phyloP scores from a whole-genome alignment of 2,113 vertebrate genomes.

The Amphiprion percula region DNA sequence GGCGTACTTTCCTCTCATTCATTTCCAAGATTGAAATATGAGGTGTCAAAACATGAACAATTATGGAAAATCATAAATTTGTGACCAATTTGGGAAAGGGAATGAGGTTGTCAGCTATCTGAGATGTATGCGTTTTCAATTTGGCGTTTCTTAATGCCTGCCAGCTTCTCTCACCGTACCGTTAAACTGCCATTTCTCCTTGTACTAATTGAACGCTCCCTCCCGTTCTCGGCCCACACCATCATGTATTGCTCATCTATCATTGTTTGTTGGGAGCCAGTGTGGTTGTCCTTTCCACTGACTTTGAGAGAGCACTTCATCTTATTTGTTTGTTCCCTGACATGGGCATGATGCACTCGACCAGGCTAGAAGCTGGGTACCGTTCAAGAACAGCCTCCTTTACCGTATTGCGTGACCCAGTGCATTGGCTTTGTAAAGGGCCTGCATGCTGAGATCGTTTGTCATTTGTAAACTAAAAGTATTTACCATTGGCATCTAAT shows the following conservation, averaged over 20 bases:
- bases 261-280: slow-evolving; percentile 77
- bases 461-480: slow-evolving; percentile 73
- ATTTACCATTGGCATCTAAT: slow-evolving; percentile 74
- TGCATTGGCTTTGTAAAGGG: slow-evolving; percentile 50
- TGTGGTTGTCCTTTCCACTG: slow-evolving; percentile 79
- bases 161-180: slow-evolving; percentile 61
- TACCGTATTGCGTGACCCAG: slow-evolving; percentile 60
- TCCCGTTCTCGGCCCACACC: slow-evolving; percentile 61
- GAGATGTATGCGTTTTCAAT: slow-evolving; percentile 82
- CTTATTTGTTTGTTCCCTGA: slow-evolving; percentile 86
- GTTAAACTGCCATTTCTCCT: slow-evolving; percentile 82
- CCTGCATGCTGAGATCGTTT: slow-evolving; percentile 55
- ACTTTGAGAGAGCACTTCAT: slow-evolving; percentile 86
- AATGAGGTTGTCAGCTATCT: slow-evolving; percentile 75
- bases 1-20: slow-evolving; percentile 50
- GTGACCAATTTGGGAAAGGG: slow-evolving; percentile 76
- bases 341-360: slow-evolving; percentile 79
- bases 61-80: slow-evolving; percentile 83
- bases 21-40: slow-evolving; percentile 77
- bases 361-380: slow-evolving; percentile 75
- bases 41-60: slow-evolving; percentile 79
- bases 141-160: slow-evolving; percentile 73
- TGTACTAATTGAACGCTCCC: slow-evolving; percentile 80
- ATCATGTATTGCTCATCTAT: slow-evolving; percentile 80
- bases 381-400: slow-evolving; percentile 71